Conservation (phyloP, 2,113 vertebrate species). For the Apodemus speciosus region DNA sequence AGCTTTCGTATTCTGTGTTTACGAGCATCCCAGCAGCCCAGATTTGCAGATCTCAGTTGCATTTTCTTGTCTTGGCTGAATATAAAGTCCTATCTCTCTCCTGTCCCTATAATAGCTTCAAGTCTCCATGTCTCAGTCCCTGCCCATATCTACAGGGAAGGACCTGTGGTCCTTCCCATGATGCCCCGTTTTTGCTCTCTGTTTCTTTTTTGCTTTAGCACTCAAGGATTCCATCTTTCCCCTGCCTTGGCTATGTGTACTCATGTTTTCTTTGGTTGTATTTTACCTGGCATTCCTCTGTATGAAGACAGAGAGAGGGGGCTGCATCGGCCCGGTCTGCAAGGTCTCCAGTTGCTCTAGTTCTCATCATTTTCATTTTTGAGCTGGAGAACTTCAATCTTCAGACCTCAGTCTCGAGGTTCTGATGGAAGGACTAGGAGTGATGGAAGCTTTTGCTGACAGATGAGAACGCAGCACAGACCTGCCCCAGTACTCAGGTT, state of each 20-base stretch:
- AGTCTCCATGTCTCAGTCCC: not conserved
- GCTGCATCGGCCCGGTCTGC: not conserved
- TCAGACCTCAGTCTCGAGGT: not conserved
- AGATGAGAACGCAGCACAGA: not conserved
- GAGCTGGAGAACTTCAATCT: not conserved
- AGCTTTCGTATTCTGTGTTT: not conserved
- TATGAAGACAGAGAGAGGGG: not conserved
- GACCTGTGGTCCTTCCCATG: not conserved
- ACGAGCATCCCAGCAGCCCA: not conserved
- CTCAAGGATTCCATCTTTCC: not conserved
- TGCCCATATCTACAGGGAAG: not conserved
- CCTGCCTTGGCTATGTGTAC: no score
- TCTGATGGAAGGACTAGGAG: not conserved
- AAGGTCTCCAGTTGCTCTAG: not conserved
- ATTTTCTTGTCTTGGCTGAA: not conserved
- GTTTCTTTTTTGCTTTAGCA: not conserved
- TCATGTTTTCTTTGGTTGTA: not conserved
- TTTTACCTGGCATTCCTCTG: not conserved
- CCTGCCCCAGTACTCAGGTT: not conserved
- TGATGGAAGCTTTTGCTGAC: not conserved
- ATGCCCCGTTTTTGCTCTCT: not conserved
- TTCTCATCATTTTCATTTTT: not conserved
- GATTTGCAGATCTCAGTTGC: not conserved
- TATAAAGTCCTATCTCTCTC: no score
- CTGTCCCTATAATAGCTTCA: not conserved